Conservation (phyloP, 2,888 invertebrate genomes). For the Scaptomyza flava region DNA sequence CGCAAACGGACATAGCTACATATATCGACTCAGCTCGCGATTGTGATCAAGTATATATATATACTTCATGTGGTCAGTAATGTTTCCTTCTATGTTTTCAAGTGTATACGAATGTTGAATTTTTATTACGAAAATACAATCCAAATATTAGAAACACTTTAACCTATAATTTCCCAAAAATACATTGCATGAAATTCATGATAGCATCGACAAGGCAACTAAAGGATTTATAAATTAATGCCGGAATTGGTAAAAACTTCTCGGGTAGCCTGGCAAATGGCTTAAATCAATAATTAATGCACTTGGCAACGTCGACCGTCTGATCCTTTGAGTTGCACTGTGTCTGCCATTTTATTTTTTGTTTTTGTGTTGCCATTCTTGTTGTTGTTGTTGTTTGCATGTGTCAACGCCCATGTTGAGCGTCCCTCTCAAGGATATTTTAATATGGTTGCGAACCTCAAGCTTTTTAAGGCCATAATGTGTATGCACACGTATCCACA, state of each 20-base stretch:
- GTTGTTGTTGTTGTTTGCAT: conserved; percentile 31
- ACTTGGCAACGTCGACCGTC: conserved; percentile 30
- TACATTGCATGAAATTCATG: too few relatives aligned
- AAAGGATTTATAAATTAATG: not conserved
- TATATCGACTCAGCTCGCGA: too few relatives aligned
- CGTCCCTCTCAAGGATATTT: not conserved
- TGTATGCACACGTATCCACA: conserved; percentile 38
- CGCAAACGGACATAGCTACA: too few relatives aligned
- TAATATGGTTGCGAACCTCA: conserved; percentile 21
- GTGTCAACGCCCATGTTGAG: conserved; percentile 47
- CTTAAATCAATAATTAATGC: conserved; percentile 59
- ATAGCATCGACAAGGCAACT: not conserved
- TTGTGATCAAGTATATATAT: too few relatives aligned
- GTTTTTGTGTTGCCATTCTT: conserved; percentile 12
- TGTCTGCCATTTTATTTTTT: conserved; percentile 2
- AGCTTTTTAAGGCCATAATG: conserved; percentile 55
- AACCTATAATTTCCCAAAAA: too few relatives aligned
- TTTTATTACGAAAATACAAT: too few relatives aligned
- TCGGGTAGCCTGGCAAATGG: conserved; percentile 14
- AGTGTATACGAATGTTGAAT: too few relatives aligned
- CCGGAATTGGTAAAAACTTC: not conserved
- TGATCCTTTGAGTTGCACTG: conserved; percentile 42
- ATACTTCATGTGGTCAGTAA: too few relatives aligned
- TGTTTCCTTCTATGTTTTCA: too few relatives aligned
- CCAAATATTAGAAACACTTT: too few relatives aligned